Evolutionary conservation across 2,113 vertebrate species (phyloP).

Genomic region (Hiodon alosoides): DNA sequence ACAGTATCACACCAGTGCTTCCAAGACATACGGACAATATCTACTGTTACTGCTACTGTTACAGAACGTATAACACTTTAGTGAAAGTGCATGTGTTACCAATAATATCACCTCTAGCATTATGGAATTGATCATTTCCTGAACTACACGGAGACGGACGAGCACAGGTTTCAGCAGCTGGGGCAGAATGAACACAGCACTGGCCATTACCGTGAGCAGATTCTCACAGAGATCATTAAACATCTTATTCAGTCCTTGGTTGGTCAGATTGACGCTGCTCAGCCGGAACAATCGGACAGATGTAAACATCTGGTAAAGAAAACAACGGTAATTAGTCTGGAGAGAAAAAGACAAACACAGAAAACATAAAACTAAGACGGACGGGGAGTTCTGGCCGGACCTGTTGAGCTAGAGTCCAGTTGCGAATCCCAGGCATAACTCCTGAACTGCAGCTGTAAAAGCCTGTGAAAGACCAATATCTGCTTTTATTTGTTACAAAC

Average conservation of each 20-base stretch:
- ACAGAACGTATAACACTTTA: too few species aligned
- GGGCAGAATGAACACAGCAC: too few species aligned
- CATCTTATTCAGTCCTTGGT: conserved; percentile 90
- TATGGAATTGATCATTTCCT: too few species aligned
- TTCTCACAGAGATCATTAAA: conserved; percentile 97
- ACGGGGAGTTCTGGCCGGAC: conserved; percentile 46
- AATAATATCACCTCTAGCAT: too few species aligned
- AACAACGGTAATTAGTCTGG: too few species aligned
- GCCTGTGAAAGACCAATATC: conserved; percentile 54
- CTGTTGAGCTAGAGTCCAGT: conserved; percentile 93
- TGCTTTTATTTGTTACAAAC: neutral
- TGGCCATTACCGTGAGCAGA: conserved; percentile 78
- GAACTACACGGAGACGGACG: too few species aligned
- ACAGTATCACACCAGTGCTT: too few species aligned
- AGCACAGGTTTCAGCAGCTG: too few species aligned
- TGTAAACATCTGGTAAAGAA: conserved; percentile 83
- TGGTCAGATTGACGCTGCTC: conserved; percentile 81
- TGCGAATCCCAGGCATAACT: conserved; percentile 93
- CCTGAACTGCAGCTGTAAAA: conserved; percentile 98
- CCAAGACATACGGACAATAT: too few species aligned
- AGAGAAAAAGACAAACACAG: neutral
- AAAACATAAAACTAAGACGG: neutral
- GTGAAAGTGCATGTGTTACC: too few species aligned
- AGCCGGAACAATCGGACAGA: conserved; percentile 88
- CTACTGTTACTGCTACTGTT: too few species aligned